These are phyloP conservation scores for Picathartes gymnocephalus DNA, from an alignment of 2,113 vertebrate species.

Conservation along the genomic window DNA sequence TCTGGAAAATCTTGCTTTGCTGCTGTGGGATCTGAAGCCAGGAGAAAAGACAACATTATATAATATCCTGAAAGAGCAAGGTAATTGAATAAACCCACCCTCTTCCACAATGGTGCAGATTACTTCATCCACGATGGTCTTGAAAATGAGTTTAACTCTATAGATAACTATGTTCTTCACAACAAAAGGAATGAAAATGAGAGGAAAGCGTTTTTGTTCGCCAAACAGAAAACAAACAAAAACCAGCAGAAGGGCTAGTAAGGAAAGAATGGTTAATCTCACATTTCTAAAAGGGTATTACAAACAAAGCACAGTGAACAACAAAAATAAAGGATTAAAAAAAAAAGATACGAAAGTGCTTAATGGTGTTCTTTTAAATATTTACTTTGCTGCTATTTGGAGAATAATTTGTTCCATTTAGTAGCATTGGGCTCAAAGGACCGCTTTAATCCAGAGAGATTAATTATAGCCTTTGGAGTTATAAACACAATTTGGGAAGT, in stretches of 20 bases:
- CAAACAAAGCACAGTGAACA: conserved; percentile 27
- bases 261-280: conserved; percentile 24
- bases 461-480: conserved; percentile 55
- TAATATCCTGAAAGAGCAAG: background rate
- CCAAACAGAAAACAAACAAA: background rate
- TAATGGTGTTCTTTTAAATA: conserved; percentile 47
- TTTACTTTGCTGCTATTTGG: conserved; percentile 50
- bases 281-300: conserved; percentile 13
- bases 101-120: background rate
- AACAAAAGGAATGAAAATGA: conserved; percentile 20
- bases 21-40: background rate
- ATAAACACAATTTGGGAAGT: background rate
- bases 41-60: background rate
- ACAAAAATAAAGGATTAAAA: background rate
- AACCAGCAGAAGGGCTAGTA: background rate
- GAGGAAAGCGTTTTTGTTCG: background rate
- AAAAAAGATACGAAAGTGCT: background rate
- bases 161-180: conserved; percentile 2
- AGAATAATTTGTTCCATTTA: conserved; percentile 66
- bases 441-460: conserved; percentile 54
- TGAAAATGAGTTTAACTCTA: conserved; percentile 29
- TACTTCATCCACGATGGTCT: background rate
- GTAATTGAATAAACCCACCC: background rate
- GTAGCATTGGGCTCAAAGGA: conserved; percentile 52
- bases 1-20: background rate